Evolutionary conservation across 2,888 invertebrate species (phyloP).

Genomic region (Heliconius ismenius): DNA sequence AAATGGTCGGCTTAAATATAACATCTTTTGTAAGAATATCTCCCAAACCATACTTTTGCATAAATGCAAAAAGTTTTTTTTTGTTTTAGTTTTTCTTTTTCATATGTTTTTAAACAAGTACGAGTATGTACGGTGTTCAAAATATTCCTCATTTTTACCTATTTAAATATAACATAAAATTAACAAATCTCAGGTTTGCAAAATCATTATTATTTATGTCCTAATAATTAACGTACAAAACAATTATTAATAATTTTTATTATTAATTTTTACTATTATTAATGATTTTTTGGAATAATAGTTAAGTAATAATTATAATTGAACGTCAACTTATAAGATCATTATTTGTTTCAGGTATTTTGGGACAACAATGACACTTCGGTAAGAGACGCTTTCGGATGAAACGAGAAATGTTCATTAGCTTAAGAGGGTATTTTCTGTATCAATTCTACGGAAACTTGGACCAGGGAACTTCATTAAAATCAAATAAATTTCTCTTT

Average conservation of each 20-base stretch:
- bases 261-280: no score
- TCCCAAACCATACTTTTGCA: conserved; percentile 14
- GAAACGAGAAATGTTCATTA: conserved; percentile 20
- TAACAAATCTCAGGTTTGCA: no score
- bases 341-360: conserved; percentile 73
- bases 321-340: not conserved
- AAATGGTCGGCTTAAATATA: conserved; percentile 28
- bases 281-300: no score
- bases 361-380: conserved; percentile 58
- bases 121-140: not conserved
- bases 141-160: not conserved
- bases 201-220: not conserved
- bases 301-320: not conserved
- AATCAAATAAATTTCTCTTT: no score
- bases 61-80: not conserved
- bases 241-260: no score
- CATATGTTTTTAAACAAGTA: not conserved
- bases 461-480: not conserved
- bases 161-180: no score
- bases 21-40: conserved; percentile 34
- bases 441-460: not conserved
- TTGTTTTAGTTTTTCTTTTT: not conserved
- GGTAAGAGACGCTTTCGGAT: conserved; percentile 58
- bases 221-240: not conserved
- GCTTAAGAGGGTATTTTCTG: conserved; percentile 6